Conservation (phyloP, 2,113 vertebrate species). For the Phyllostomus hastatus region DNA sequence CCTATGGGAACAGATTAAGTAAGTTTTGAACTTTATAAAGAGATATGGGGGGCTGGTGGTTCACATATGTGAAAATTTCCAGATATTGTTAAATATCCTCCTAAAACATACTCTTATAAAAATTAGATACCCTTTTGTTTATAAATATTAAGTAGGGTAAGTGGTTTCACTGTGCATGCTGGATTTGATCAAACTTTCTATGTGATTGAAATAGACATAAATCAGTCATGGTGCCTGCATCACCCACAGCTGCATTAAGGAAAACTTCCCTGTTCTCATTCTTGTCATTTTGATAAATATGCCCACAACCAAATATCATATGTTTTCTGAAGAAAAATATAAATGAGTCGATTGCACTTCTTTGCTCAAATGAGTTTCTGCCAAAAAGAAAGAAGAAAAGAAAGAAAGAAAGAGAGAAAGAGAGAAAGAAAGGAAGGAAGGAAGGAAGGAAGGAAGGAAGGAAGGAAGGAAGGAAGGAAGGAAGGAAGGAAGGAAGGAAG, state of each 20-base stretch:
- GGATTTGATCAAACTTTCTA: not conserved
- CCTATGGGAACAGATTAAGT: not conserved
- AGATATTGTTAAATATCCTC: not conserved
- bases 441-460: no score
- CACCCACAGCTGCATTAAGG: not conserved
- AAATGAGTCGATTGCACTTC: not conserved
- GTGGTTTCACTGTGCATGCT: not conserved
- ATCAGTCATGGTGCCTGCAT: not conserved
- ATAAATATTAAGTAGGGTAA: not conserved
- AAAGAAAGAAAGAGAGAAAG: no score
- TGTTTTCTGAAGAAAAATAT: not conserved
- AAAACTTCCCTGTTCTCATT: not conserved
- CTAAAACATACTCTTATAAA: not conserved
- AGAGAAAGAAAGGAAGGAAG: no score
- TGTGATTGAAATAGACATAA: not conserved
- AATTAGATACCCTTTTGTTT: not conserved
- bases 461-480: no score
- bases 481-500: not conserved
- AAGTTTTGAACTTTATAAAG: not conserved
- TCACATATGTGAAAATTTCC: not conserved
- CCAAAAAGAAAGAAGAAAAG: no score
- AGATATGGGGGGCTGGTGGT: not conserved
- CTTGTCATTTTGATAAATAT: not conserved
- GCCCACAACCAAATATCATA: not conserved
- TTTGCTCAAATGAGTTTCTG: not conserved